Percentiles rank a stretch among this genome's conserved stretches.
Evolutionary conservation across 2,113 vertebrate species (phyloP).

Genomic region (Melanerpes aurifrons): DNA sequence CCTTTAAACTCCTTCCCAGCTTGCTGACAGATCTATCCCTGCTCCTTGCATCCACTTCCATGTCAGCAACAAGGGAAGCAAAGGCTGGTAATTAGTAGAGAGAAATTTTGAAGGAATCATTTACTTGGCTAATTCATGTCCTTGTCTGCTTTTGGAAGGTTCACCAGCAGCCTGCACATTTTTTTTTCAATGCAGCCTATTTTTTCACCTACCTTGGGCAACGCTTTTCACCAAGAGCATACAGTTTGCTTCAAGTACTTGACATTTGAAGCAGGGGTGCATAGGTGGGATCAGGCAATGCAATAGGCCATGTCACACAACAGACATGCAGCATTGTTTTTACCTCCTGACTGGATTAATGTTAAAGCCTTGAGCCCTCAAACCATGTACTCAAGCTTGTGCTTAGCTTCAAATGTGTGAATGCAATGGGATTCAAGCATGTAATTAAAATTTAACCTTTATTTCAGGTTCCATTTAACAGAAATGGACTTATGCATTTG

Average conservation of each 20-base stretch:
- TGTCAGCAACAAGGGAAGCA: not conserved
- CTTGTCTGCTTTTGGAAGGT: not conserved
- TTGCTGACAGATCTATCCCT: not conserved
- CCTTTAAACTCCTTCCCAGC: slow-evolving; percentile 13
- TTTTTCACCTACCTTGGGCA: not conserved
- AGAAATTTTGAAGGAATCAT: not conserved
- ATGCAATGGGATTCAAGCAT: slow-evolving; percentile 15
- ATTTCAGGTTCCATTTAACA: slow-evolving; percentile 30
- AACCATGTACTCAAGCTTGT: not conserved
- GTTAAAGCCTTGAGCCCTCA: slow-evolving; percentile 4
- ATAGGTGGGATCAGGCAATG: not conserved
- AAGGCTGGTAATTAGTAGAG: not conserved
- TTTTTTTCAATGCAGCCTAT: not conserved
- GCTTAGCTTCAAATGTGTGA: not conserved
- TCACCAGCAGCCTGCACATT: not conserved
- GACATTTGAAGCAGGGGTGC: not conserved
- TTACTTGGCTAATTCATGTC: not conserved
- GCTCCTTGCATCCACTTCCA: slow-evolving; percentile 1
- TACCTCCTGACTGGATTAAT: not conserved
- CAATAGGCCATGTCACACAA: not conserved
- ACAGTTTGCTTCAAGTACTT: not conserved
- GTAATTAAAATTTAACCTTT: slow-evolving; percentile 53
- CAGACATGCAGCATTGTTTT: not conserved
- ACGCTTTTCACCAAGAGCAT: not conserved
- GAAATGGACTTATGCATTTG: not conserved